These are phyloP conservation scores for Tenthredo amoena DNA, from an alignment of 2,888 invertebrate genomes.

Conservation along the genomic window DNA sequence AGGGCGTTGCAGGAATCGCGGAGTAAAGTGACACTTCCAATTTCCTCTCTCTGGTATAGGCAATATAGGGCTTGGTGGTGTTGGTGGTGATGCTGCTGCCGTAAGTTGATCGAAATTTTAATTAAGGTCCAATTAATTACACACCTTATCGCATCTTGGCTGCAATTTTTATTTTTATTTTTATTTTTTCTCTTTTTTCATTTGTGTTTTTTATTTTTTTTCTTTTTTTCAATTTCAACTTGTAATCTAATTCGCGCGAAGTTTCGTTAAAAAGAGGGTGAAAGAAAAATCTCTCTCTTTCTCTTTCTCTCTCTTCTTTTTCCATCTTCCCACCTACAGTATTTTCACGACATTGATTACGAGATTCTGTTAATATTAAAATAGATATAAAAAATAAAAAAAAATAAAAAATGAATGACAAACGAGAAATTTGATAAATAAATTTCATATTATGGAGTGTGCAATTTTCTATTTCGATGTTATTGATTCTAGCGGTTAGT, in stretches of 20 bases:
- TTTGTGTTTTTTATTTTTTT: background rate
- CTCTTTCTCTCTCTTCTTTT: background rate
- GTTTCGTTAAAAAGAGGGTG: background rate
- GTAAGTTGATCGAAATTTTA: constrained; percentile 46
- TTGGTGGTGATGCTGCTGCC: background rate
- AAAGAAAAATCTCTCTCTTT: background rate
- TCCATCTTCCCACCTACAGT: background rate
- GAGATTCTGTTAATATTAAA: too few relatives aligned
- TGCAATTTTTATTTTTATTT: background rate
- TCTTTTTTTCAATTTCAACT: background rate
- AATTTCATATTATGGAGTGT: background rate
- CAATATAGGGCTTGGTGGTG: background rate
- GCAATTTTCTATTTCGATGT: constrained; percentile 2
- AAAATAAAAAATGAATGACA: background rate
- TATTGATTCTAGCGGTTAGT: background rate
- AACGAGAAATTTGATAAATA: background rate
- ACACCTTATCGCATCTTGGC: constrained; percentile 5
- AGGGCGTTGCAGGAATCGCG: background rate
- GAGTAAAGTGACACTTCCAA: constrained; percentile 43
- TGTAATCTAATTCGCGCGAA: background rate
- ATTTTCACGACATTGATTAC: too few relatives aligned
- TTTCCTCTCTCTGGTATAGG: background rate
- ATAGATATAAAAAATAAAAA: background rate
- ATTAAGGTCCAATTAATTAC: constrained; percentile 42
- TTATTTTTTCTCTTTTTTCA: background rate